Conservation (phyloP, 2,888 invertebrate species). For the Eilema sororculum region DNA sequence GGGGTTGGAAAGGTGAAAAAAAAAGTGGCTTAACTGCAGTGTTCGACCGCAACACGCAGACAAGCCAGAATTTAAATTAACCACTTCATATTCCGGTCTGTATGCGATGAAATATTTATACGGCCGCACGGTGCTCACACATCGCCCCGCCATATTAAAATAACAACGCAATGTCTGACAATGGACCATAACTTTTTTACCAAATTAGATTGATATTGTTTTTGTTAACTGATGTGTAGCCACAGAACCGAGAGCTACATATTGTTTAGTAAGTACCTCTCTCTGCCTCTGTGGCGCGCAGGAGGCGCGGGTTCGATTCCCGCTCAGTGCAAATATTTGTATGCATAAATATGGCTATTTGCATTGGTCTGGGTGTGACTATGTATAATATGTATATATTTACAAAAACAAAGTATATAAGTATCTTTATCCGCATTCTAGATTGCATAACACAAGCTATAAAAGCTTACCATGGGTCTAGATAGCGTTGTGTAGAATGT, state of each 20-base stretch:
- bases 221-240: slow-evolving; percentile 12
- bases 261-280: neutral
- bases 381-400: too few relatives aligned
- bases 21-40: slow-evolving; percentile 58
- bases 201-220: slow-evolving; percentile 42
- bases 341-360: too few relatives aligned
- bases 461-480: too few relatives aligned
- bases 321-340: too few relatives aligned
- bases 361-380: too few relatives aligned
- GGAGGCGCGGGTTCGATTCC: too few relatives aligned
- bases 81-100: slow-evolving; percentile 77
- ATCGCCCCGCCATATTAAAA: slow-evolving; percentile 57
- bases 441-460: too few relatives aligned
- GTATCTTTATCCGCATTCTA: too few relatives aligned
- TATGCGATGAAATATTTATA: slow-evolving; percentile 75
- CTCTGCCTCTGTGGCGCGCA: too few relatives aligned
- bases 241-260: neutral
- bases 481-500: too few relatives aligned
- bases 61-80: slow-evolving; percentile 80
- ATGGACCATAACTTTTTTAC: slow-evolving; percentile 46
- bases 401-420: too few relatives aligned
- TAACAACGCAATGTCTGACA: slow-evolving; percentile 55
- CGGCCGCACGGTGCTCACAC: slow-evolving; percentile 60
- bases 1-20: slow-evolving; percentile 54
- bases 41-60: slow-evolving; percentile 59